Base-by-base conservation (phyloP, 2,797 vertebrate species). In the Sebastes itinus region DNA sequence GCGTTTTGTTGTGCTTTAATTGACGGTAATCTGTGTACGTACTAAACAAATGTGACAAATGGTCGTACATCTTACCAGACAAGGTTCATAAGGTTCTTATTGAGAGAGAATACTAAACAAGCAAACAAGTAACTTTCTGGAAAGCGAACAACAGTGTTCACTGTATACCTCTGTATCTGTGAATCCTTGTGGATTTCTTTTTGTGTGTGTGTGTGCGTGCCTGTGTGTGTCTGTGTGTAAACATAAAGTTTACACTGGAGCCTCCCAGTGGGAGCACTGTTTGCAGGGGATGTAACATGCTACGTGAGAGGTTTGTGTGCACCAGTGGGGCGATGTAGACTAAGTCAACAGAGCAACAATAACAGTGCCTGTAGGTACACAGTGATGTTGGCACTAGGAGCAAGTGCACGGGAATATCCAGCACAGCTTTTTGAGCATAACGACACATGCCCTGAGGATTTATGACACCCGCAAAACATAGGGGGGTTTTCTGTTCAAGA, bases 341-440 rank as follows among this genome's bases (percentile, higher is more conserved):
- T 87, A 77, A 90, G 88, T 92, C 88, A 91, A 92, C 89, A 92
- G 71, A 83, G 81, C 77, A 90, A 88, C 92, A 91, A 81, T 81
- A 88, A 82, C 84, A 85, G 72, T 64, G 81, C 77, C 85, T 87
- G 81, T 89, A 91, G 85, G 75, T 85, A 88, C 86, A 90, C 88
- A 84, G 49, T 70, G 67, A 74, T 85, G 79, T 65, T 87, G 84
- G 78, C 83, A 81, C 78, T 11, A 33, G 68, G 71, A 80, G 79
- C 56, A 77, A 82, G 79, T 81, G 72, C 73, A 78, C 14, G 46
- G 64, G 83, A 84, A 91, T 80, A 91, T 86, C 71, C 80, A 59
- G 49, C 72, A 69, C 72, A 79, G 75, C 66, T 82, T 87, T 49
- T 79, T 81, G 54, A 87, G 64, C 78, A 79, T 68, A 79, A 82